Evolutionary conservation across 2,888 invertebrate genomes (phyloP), one percentile per base, ranked within the genome.

Genomic region (Parnassius orleans): DNA sequence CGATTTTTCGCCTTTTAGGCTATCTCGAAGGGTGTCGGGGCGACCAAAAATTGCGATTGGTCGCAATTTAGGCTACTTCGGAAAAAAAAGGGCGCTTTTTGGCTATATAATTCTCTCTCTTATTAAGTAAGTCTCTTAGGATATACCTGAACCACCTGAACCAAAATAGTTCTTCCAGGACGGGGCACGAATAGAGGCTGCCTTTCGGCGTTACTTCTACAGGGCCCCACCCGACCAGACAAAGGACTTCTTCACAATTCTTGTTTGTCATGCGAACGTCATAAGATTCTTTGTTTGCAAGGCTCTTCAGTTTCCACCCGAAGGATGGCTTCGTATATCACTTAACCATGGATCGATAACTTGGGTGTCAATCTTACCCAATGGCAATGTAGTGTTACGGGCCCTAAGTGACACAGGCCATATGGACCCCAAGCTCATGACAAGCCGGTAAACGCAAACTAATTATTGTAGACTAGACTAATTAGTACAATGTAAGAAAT

Each of bases 251-350:
- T 97, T 96, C 81, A 98, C 98, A 46, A 81, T 99, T 51, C 90
- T 99, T 60, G 98, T 99, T 1, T 99, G 99, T 72, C 99, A 99
- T 84, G 99, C 97, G 3, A 99, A 99, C 86, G 99, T 99, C 24
- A 99, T 99, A 75, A 93, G 98, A 53, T 99, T 97, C 86, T 97
- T 97, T 79, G 95, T 97, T n/a, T 97, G 97, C 88, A 98, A 99
- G 80, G 98, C 98, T 0, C 91, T 99, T 48, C 99, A 99, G 84
- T 96, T 99, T 77, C 99, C 99, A 0, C 96, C 98, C 0, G 99
- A 99, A 86, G 99, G 96, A 2, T 99, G 99, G 99, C 92, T 99
- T 11, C 93, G 99, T 63, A 94, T 99, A 77, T 95, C 95, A 11
- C 91, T 99, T 43, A 96, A 97, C 84, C 97, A 99, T 83, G 97